Base-by-base conservation (phyloP, 1,140 invertebrate species). In the Hirudo medicinalis region DNA sequence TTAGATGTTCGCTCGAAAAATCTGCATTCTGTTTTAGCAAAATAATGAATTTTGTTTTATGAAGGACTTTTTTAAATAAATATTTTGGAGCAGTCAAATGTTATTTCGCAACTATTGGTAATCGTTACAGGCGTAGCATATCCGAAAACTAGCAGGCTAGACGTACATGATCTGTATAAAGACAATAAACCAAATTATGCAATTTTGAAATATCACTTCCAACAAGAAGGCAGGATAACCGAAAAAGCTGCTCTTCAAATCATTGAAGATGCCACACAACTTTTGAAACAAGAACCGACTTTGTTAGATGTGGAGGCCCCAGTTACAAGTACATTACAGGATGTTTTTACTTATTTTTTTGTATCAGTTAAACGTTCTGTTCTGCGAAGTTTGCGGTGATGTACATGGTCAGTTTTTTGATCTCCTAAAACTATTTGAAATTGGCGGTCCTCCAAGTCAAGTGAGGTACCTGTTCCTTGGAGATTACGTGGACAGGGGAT, bases 351-450 rank as follows among this genome's bases (percentile, higher is more conserved):
- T 63, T 63, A 63, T 8, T n/a, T 19, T 32, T 63, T 22, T 32
- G 6, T 57, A 25, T 63, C 19, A 25, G 11, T 32, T 63, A 11
- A 63, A 11, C 15, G 22, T 32, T 63, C 3, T 15, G 22, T 63
- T 63, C 9, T 15, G 29, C 29, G 22, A 53, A 70, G 96, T 99
- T 73, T 99, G 96, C 86, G 96, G 97, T 78, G 96, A 99, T 84
- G 97, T 99, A 82, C 96, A 99, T 85, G 96, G 96, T 78, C 96
- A 99, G 86, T 99, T 98, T 86, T 99, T 97, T 86, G 96, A 99
- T 87, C 88, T 99, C 85, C 97, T 99, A 94, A 99, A 99, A 86
- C 87, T 99, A 83, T 99, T 99, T 86, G 96, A 99, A 86, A 95
- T 99, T 78, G 96, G 96, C 77, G 97, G 97, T 63, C 89, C 92